Evolutionary conservation across 1,140 invertebrate genomes (phyloP), one percentile per base, ranked within the genome.

Genomic region (Bombyx mandarina): DNA sequence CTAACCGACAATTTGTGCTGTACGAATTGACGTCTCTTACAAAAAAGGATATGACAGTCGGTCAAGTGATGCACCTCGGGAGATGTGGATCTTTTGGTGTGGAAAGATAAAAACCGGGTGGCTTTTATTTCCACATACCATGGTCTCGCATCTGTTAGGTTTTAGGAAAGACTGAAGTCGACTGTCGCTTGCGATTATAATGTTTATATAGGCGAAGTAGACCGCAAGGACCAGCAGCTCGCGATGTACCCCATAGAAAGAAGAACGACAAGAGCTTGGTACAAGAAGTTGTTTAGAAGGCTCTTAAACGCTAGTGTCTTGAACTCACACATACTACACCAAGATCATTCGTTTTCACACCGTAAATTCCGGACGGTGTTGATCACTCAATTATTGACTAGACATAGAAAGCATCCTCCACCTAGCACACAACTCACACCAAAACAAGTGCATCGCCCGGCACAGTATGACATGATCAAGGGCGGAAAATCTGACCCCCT

Each of bases 51-150:
- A 45, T 66, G 2, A 44, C 18, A 7, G 42, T 22, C n/a, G 63
- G 63, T 35, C 43, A 52, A 18, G 53, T 48, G 45, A 5, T 48
- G 61, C 6, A 57, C 59, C 12, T 60, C 46, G n/a, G 58, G 58
- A 2, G 58, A 60, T 42, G 48, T 60, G 0, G 42, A 35, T 3
- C 43, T 61, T 9, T 26, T 57, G 26, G 22, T 51, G 3, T 61
- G 48, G 47, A 47, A 58, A 48, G 53, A 62, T 22, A 52, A 46
- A 3, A 54, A 52, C 10, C 35, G 43, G 8, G 56, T 62, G 22
- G 46, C 43, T n/a, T 58, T 48, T 22, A 57, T 61, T 9, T 61
- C 60, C 9, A 61, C 60, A 5, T 58, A 48, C 48, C 57, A 62
- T 47, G 54, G 53, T 42, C 44, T 7, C 4, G 12, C 49, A 5